These are phyloP conservation scores for Neolamprologus longior DNA, from an alignment of 2,113 vertebrate species.

Conservation along the genomic window DNA sequence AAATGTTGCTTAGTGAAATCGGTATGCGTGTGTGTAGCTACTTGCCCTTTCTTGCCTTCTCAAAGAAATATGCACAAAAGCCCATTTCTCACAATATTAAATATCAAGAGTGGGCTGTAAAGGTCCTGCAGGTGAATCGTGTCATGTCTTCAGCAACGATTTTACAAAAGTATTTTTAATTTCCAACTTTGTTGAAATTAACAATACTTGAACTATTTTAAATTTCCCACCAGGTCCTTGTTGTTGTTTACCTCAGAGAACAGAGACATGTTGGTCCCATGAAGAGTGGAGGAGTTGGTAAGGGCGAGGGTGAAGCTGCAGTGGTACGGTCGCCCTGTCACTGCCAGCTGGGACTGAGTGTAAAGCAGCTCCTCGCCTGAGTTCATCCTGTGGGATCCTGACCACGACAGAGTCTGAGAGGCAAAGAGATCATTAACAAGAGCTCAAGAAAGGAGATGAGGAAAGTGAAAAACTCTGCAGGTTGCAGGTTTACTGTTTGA, in stretches of 20 bases:
- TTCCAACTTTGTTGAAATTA: neutral
- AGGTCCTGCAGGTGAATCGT: neutral
- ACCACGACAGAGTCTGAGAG: constrained; percentile 68
- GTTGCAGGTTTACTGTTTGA: neutral
- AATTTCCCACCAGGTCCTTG: neutral
- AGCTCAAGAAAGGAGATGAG: neutral
- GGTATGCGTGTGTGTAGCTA: accelerated
- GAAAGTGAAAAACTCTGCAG: neutral
- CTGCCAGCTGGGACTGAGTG: constrained; percentile 66
- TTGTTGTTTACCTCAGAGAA: constrained; percentile 66
- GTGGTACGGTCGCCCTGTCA: constrained; percentile 45
- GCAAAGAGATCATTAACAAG: neutral
- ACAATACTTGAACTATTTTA: neutral
- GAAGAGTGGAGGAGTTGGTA: constrained; percentile 64
- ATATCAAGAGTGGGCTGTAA: neutral
- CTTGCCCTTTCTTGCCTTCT: neutral
- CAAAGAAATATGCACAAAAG: neutral
- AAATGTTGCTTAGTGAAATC: neutral
- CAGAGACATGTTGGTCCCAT: constrained; percentile 72
- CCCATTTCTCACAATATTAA: neutral
- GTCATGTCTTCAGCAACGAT: neutral
- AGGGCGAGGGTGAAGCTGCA: constrained; percentile 67
- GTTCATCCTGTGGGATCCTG: constrained; percentile 75
- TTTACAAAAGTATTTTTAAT: neutral
- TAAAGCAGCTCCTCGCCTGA: constrained; percentile 70